phyloP scores from a whole-genome alignment of 1,140 invertebrate genomes.

The Neuroterus valhalla region DNA sequence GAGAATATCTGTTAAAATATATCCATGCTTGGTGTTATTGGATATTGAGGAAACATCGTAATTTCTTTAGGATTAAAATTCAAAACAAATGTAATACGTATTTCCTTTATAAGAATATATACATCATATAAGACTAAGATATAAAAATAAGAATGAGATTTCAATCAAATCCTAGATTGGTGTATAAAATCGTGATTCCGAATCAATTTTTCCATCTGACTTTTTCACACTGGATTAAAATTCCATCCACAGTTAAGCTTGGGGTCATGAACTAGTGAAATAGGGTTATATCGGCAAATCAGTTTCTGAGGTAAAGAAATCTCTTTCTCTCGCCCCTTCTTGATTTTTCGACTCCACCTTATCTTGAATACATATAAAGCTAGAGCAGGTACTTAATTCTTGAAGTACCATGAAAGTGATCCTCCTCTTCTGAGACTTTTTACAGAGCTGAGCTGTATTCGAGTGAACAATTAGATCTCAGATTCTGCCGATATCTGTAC shows the following conservation, averaged over 20 bases:
- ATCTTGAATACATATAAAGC: background rate
- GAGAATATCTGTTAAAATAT: too few relatives aligned
- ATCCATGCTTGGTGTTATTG: too few relatives aligned
- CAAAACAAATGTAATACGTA: too few relatives aligned
- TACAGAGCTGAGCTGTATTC: background rate
- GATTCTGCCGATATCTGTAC: background rate
- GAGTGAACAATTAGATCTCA: background rate
- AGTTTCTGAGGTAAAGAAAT: slow-evolving; percentile 21
- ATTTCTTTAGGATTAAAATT: too few relatives aligned
- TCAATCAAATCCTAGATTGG: slow-evolving; percentile 7
- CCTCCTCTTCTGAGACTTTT: background rate
- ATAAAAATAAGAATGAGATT: background rate
- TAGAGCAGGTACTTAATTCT: slow-evolving; percentile 14
- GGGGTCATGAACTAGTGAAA: background rate
- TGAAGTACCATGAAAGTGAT: slow-evolving; percentile 2
- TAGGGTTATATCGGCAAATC: slow-evolving; percentile 15
- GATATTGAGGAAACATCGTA: too few relatives aligned
- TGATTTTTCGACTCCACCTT: background rate
- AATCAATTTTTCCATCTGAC: slow-evolving; percentile 5
- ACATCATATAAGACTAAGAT: too few relatives aligned
- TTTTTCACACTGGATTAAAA: slow-evolving; percentile 26
- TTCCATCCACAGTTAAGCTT: slow-evolving; percentile 2
- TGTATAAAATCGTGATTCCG: slow-evolving; percentile 14
- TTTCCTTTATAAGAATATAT: too few relatives aligned
- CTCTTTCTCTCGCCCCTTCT: background rate